Evolutionary conservation across 2,797 vertebrate genomes (phyloP), one percentile per base, ranked within the genome.

Genomic region (Phrynocephalus guinanensis): DNA sequence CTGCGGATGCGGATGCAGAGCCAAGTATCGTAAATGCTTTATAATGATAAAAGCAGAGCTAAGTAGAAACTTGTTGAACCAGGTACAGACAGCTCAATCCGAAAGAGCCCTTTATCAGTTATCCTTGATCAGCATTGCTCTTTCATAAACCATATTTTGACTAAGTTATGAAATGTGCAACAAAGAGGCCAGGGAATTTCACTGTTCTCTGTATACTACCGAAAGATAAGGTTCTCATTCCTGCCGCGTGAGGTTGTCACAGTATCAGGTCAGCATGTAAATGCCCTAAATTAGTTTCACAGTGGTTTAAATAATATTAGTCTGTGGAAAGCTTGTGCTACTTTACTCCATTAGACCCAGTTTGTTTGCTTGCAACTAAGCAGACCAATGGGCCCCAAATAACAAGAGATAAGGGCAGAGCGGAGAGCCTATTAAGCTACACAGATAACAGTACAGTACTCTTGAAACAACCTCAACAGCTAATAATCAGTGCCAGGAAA

Each of bases 231-330:
- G 6, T n/a, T 48, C 6, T n/a, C 8, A 11, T 30, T 70, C 67
- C 67, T 11, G 15, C 33, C n/a, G 10, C 24, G 28, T 86, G 13
- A 30, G n/a, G n/a, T 87, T 87, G 91, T 82, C 87, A 50, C 89
- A 86, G 85, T 87, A 84, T 0, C 9, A 52, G 92, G 88, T 91
- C 91, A 93, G 15, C 92, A 89, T 86, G 89, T 78, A 78, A 90
- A 88, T 71, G 18, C 28, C 28, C 16, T 78, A 38, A 11, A 5
- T 87, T 30, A 87, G 60, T n/a, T 87, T 88, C 1, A 0, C 86
- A 79, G 82, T 0, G 20, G 33, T 76, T 87, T 1, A 24, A 56
- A 1, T 20, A 83, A 76, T 75, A 89, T 28, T n/a, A 44, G 86
- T 92, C 50, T 80, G 86, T 67, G 72, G 67, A 86, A 92, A 20